Evolutionary conservation across 2,113 vertebrate genomes (phyloP), one percentile per base, ranked within the genome.

Genomic region (Laticauda colubrina): DNA sequence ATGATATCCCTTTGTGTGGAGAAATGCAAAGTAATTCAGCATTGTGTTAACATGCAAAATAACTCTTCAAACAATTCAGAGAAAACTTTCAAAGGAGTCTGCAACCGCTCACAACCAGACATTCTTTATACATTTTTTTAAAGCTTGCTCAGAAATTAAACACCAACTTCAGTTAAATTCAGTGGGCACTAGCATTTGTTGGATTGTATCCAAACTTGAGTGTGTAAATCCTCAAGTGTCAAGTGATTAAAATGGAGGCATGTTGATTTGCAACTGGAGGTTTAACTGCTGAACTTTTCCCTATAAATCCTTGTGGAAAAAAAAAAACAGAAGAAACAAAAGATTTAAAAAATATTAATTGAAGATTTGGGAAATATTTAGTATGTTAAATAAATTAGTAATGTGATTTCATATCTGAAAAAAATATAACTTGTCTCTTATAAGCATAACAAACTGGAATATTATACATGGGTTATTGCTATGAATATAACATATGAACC

Each of bases 401-500:
- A 91, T 26, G 88, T 34, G 61, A 56, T 91, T 92, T 92, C 92
- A 0, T 9, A 21, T 48, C 29, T 86, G 91, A 57, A 95, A 48
- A 34, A 34, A 93, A 92, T 93, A 89, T 87, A 92, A 43, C 0
- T 21, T 56, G 45, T 89, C 90, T 93, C 54, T 75, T 87, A 1
- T 11, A 85, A 90, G 87, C 18, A 0, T 90, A 1, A 43, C 86
- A 93, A 87, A 87, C 24, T 53, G 12, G 2, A 51, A 53, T 87
- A 23, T 56, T 20, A 69, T 56, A 39, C 21, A 20, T 81, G 4
- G 90, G 29, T 69, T 0, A 26, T 8, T 39, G 10, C 29, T 4
- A 64, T 0, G 92, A 86, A 3, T 0, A 43, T 59, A 81, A 43
- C 1, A 0, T 0, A 0, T 0, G 48, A 51, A 51, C 48, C 48